phyloP scores from a whole-genome alignment of 2,888 invertebrate species.

The Cynaeus angustus region DNA sequence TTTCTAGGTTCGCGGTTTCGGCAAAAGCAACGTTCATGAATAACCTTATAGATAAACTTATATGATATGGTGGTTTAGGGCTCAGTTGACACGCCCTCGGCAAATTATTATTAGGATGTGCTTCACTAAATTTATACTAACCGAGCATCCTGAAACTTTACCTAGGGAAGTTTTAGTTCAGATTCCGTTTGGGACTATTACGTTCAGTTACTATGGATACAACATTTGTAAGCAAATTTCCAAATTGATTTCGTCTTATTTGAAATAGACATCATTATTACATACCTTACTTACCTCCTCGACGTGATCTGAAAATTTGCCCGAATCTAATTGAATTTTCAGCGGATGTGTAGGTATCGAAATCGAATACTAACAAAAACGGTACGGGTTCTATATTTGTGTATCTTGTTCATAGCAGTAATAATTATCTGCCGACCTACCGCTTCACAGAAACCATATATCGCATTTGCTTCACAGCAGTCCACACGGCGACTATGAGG shows the following conservation, averaged over 20 bases:
- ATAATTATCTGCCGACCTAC: slow-evolving; percentile 21
- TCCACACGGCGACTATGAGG: slow-evolving; percentile 30
- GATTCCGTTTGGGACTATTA: slow-evolving; percentile 48
- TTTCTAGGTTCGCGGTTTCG: slow-evolving; percentile 40
- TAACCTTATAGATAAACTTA: slow-evolving; percentile 47
- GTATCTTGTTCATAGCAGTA: slow-evolving; percentile 14
- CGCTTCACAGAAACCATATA: slow-evolving; percentile 23
- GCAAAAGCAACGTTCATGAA: slow-evolving; percentile 41
- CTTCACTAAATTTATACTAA: slow-evolving; percentile 50
- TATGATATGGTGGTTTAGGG: slow-evolving; percentile 41
- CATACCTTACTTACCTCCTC: slow-evolving; percentile 33
- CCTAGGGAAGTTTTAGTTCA: slow-evolving; percentile 44
- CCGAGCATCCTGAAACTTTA: slow-evolving; percentile 48
- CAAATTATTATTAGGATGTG: slow-evolving; percentile 52
- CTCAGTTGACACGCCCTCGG: slow-evolving; percentile 47
- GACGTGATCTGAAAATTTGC: slow-evolving; percentile 37
- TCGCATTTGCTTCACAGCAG: slow-evolving; percentile 33
- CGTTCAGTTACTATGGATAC: slow-evolving; percentile 44
- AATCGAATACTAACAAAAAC: slow-evolving; percentile 26
- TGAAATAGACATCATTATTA: slow-evolving; percentile 38
- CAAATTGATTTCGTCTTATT: slow-evolving; percentile 47
- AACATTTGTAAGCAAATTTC: slow-evolving; percentile 46
- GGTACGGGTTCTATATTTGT: background rate
- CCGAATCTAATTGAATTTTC: slow-evolving; percentile 28
- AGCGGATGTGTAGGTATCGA: slow-evolving; percentile 14